Base-by-base conservation (phyloP, 1,140 invertebrate species). In the Anagrus nilaparvatae region DNA sequence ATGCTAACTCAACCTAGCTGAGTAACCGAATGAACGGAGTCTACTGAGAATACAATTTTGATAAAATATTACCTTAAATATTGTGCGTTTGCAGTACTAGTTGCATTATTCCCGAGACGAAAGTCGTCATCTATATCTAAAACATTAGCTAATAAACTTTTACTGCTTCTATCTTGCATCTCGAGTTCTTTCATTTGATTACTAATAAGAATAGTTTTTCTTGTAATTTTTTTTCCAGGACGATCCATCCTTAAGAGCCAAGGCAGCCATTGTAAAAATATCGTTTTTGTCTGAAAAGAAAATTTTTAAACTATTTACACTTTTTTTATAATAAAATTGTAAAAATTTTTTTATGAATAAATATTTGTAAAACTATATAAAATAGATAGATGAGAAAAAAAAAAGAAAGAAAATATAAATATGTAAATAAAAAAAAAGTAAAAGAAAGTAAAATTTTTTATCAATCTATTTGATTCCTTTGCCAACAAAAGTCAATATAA, bases 221-320 rank as follows among this genome's bases (percentile, higher is more conserved):
- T 73, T 31, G 87, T 92, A 56, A 93, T 90, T 65, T 94, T 92
- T 72, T 87, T 88, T 25, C 91, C 88, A 17, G 94, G 95, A 55
- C 93, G 78, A 56, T 81, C 81, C 89, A 97, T 96, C 35, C 90
- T 75, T 46, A 98, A 73, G 37, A 96, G 78, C 83, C 88, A 95
- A 33, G 95, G 93, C 56, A 97, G 72, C 91, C 93, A 98, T 74
- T 93, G 87, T 49, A 97, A 78, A 65, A 98, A 87, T 53, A 96
- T 72, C 48, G 80, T 83, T 70, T 88, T 89, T 48, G 96, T 84
- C 92, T 97, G 62, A 1, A 31, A n/a, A n/a, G n/a, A n/a, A n/a
- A n/a, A n/a, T n/a, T n/a, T n/a, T n/a, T n/a, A n/a, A n/a, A n/a
- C n/a, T n/a, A n/a, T n/a, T n/a, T n/a, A n/a, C n/a, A n/a, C n/a